phyloP scores from a whole-genome alignment of 1,140 invertebrate genomes.

The Diploscapter pachys region DNA sequence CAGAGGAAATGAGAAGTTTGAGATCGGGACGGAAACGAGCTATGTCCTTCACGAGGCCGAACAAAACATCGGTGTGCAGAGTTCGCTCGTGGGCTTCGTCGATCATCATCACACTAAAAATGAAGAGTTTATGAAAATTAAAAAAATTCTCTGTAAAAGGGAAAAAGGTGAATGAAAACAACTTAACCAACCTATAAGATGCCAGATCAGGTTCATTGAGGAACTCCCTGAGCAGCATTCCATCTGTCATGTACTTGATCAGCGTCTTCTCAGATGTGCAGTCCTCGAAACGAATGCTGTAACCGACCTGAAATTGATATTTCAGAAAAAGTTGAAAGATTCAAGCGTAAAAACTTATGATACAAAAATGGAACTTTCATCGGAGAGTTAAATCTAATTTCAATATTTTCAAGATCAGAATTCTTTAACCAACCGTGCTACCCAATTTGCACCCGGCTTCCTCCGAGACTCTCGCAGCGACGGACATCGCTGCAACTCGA shows the following conservation, averaged over 20 bases:
- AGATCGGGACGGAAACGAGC: slow-evolving; percentile 86
- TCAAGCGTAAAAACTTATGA: too few species aligned
- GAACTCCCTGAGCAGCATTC: slow-evolving; percentile 93
- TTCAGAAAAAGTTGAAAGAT: neutral
- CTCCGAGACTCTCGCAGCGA: slow-evolving; percentile 72
- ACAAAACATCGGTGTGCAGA: slow-evolving; percentile 94
- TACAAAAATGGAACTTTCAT: too few species aligned
- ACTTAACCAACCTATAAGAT: slow-evolving; percentile 69
- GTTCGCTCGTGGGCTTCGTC: slow-evolving; percentile 99
- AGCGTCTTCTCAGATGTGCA: slow-evolving; percentile 72
- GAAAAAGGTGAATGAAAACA: neutral
- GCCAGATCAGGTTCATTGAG: slow-evolving; percentile 90
- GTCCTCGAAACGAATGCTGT: slow-evolving; percentile 76
- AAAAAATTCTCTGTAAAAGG: neutral
- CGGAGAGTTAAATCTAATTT: too few species aligned
- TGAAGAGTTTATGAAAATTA: neutral
- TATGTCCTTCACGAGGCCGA: slow-evolving; percentile 97
- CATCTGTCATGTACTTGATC: slow-evolving; percentile 99
- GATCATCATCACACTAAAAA: slow-evolving; percentile 89
- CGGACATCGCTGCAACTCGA: slow-evolving; percentile 76
- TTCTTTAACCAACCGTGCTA: slow-evolving; percentile 58
- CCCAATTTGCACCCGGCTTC: slow-evolving; percentile 73
- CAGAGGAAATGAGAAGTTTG: slow-evolving; percentile 93
- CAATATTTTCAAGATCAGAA: slow-evolving; percentile 2
- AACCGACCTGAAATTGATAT: slow-evolving; percentile 67